Evolutionary conservation across 30 jellyfish, hydroid and myxozoan species (phyloP).

Genomic region (Phacellophora camtschatica): DNA sequence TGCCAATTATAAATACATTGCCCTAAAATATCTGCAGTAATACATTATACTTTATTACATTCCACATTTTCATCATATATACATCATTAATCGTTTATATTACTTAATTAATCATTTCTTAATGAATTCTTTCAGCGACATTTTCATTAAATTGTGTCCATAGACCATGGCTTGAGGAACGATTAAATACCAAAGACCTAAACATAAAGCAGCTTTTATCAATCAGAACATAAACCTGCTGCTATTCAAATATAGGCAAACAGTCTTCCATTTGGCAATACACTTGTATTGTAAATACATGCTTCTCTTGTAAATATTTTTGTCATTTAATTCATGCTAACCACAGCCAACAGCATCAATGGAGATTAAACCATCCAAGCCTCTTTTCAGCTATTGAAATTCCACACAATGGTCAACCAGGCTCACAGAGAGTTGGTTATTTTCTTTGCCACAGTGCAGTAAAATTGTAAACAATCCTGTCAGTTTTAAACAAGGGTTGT

Average conservation of each 20-base stretch:
- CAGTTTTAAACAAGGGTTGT: no score
- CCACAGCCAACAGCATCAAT: conserved; percentile 27
- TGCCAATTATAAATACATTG: no score
- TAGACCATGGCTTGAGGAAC: no score
- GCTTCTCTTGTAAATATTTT: conserved; percentile 11
- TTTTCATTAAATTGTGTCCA: no score
- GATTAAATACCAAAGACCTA: neutral
- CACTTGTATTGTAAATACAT: conserved; percentile 29
- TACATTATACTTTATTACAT: no score
- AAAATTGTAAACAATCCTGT: no score
- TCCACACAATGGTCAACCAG: conserved; percentile 3
- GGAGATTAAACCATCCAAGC: neutral
- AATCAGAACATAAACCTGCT: conserved; percentile 44
- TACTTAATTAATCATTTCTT: no score
- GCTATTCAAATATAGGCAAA: conserved; percentile 8
- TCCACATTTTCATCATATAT: no score
- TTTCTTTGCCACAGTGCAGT: no score
- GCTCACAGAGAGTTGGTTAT: neutral
- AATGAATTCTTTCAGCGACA: no score
- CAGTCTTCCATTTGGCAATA: neutral
- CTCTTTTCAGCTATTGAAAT: neutral
- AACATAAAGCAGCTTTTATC: conserved; percentile 32
- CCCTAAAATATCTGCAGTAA: no score
- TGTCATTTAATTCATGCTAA: conserved; percentile 35
- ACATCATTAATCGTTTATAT: no score